Conservation (phyloP, 2,797 vertebrate species). For the Enteromius afrohamiltoni region DNA sequence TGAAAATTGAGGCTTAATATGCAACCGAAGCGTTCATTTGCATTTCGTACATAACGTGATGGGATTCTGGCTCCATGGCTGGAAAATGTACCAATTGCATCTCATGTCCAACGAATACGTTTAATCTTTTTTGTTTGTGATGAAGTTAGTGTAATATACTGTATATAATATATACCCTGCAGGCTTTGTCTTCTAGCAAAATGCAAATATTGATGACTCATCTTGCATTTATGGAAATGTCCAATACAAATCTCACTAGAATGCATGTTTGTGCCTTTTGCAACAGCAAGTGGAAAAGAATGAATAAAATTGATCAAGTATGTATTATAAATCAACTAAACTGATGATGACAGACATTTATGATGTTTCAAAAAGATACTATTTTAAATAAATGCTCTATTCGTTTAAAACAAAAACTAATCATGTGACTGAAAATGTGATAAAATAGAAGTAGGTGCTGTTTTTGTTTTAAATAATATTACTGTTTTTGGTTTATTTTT, state of each 20-base stretch:
- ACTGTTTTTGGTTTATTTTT: neutral
- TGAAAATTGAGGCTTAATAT: constrained; percentile 16
- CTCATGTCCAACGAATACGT: neutral
- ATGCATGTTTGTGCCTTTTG: neutral
- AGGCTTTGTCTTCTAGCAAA: neutral
- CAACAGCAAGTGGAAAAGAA: neutral
- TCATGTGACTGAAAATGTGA: neutral
- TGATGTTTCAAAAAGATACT: neutral
- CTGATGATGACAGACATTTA: neutral
- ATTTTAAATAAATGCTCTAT: neutral
- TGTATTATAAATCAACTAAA: neutral
- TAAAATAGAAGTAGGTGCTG: neutral
- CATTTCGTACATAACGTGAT: neutral
- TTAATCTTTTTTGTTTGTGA: neutral
- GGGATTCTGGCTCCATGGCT: neutral
- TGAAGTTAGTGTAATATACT: neutral
- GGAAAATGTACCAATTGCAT: neutral
- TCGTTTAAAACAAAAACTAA: neutral
- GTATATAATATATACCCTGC: neutral
- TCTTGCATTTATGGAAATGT: neutral
- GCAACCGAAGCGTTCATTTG: neutral
- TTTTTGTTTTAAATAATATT: neutral
- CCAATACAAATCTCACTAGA: neutral
- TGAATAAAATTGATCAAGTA: neutral
- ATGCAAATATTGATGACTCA: neutral